Conservation (phyloP, 2,888 invertebrate genomes). For the Aporophyla lueneburgensis region DNA sequence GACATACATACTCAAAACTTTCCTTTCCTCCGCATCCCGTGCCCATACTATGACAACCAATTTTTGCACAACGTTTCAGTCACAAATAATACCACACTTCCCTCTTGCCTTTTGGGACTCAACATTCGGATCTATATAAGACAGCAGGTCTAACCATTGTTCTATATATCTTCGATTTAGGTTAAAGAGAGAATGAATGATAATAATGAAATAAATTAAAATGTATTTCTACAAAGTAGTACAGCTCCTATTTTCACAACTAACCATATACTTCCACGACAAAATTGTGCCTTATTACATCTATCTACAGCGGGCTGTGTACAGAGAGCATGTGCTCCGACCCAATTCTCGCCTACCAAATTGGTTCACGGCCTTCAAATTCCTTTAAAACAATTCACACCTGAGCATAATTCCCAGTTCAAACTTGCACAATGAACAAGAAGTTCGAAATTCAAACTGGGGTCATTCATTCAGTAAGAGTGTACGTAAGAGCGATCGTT, state of each 20-base stretch:
- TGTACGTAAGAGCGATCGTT: conserved; percentile 33
- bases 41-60: no score
- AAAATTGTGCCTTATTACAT: neutral
- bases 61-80: no score
- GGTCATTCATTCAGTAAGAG: conserved; percentile 42
- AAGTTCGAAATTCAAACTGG: conserved; percentile 38
- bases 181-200: no score
- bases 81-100: no score
- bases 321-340: neutral
- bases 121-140: no score
- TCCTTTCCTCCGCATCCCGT: no score
- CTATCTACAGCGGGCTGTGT: neutral
- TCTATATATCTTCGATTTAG: no score
- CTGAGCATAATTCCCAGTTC: conserved; percentile 29
- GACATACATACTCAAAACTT: no score
- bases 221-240: neutral
- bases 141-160: no score
- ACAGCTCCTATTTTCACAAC: neutral
- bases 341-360: conserved; percentile 4
- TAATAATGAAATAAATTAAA: no score
- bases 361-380: conserved; percentile 24
- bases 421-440: conserved; percentile 51
- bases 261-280: neutral
- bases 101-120: no score
- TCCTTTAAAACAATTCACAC: conserved; percentile 37